Conservation (phyloP, 2,113 vertebrate species). For the Sturnus vulgaris region DNA sequence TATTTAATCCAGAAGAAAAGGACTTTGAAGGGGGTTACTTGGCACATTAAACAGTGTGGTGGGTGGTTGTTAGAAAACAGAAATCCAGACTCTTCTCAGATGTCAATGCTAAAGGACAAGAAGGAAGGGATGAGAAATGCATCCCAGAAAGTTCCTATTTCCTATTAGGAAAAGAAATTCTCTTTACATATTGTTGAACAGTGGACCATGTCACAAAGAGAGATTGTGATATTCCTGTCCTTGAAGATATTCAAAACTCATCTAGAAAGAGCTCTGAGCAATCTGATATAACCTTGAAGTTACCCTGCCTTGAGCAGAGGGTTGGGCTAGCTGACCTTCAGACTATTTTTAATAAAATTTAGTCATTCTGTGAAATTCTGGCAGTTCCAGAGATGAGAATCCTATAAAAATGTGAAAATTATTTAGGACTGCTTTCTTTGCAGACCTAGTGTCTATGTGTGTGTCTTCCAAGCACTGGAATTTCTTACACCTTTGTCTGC, state of each 20-base stretch:
- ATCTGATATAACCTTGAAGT: not conserved
- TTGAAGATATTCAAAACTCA: not conserved
- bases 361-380: not conserved
- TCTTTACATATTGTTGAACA: not conserved
- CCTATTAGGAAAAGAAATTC: not conserved
- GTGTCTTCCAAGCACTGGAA: not conserved
- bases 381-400: not conserved
- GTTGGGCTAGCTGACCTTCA: not conserved
- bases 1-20: not conserved
- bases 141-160: not conserved
- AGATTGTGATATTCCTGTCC: not conserved
- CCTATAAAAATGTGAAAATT: not conserved
- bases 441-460: not conserved
- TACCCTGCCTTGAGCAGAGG: not conserved
- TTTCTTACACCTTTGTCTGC: not conserved
- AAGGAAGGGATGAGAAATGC: not conserved
- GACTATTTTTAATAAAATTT: not conserved
- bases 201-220: not conserved
- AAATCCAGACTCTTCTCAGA: not conserved
- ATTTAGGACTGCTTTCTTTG: not conserved
- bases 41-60: not conserved
- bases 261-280: not conserved
- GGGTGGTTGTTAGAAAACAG: not conserved
- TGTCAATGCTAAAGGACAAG: not conserved
- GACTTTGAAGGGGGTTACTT: not conserved